Percentiles rank a stretch among this genome's conserved stretches.
Conservation (phyloP, 2,113 vertebrate genomes). For the Apaloderma vittatum region DNA sequence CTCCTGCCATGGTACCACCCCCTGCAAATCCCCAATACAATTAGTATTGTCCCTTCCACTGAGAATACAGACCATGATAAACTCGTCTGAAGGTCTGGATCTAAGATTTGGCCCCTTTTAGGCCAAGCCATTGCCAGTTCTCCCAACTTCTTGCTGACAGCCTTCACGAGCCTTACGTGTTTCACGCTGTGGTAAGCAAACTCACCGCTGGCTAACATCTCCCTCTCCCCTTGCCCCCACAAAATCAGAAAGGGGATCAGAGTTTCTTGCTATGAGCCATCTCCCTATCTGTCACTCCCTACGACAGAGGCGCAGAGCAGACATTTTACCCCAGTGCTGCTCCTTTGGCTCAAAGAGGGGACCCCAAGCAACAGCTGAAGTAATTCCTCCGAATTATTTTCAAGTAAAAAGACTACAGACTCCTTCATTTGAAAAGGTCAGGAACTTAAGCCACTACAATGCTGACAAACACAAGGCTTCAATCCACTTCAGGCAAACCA, state of each 20-base stretch:
- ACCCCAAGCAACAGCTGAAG: background rate
- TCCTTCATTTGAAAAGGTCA: conserved; percentile 12
- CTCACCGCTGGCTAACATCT: background rate
- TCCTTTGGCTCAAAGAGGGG: background rate
- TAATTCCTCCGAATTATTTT: background rate
- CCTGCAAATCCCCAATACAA: background rate
- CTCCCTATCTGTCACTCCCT: background rate
- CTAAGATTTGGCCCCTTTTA: background rate
- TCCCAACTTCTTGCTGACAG: accelerated
- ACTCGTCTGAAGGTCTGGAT: background rate
- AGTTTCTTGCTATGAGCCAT: background rate
- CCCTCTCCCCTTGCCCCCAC: background rate
- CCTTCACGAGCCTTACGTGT: background rate
- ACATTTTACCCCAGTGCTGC: background rate
- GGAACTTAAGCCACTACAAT: background rate
- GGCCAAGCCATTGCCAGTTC: background rate
- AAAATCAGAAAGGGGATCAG: background rate
- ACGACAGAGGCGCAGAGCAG: background rate
- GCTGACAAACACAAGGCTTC: background rate
- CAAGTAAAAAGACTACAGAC: background rate
- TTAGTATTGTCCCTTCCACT: background rate
- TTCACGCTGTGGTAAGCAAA: background rate
- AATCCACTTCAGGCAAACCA: background rate
- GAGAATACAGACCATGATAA: background rate
- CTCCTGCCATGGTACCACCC: accelerated